phyloP scores from a whole-genome alignment of 2,888 invertebrate genomes.

The Tenthredo scrophulariae region DNA sequence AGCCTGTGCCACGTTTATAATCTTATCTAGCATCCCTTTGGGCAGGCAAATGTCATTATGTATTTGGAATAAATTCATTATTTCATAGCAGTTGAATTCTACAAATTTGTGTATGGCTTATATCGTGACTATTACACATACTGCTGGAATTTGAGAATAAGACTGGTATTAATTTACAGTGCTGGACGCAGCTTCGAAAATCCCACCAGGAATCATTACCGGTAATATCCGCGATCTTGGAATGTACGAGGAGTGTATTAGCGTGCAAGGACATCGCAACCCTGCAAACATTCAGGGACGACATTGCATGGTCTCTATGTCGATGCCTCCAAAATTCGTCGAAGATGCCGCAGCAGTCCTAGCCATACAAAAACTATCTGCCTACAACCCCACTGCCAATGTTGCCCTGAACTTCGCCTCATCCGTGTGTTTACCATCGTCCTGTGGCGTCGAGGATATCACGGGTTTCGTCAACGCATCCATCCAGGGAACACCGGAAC shows the following conservation, averaged over 20 bases:
- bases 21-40: too few relatives aligned
- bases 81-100: not conserved
- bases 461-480: constrained; percentile 54
- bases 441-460: constrained; percentile 74
- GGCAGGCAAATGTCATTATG: not conserved
- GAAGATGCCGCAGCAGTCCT: not conserved
- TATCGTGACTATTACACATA: not conserved
- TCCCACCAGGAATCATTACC: constrained; percentile 77
- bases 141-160: not conserved
- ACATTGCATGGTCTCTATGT: constrained; percentile 72
- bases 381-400: not conserved
- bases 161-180: constrained; percentile 71
- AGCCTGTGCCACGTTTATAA: too few relatives aligned
- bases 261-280: constrained; percentile 61
- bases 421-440: constrained; percentile 77
- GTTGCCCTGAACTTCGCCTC: constrained; percentile 68
- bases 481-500: not conserved
- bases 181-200: constrained; percentile 79
- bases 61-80: not conserved
- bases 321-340: not conserved
- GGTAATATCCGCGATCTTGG: constrained; percentile 78
- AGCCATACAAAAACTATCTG: not conserved
- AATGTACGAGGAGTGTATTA: constrained; percentile 77
- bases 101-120: not conserved
- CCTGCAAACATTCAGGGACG: constrained; percentile 74